Percentiles rank a stretch among this genome's conserved stretches.
These are phyloP conservation scores for Heterocephalus glaber DNA, from an alignment of 2,113 vertebrate genomes.

Conservation along the genomic window DNA sequence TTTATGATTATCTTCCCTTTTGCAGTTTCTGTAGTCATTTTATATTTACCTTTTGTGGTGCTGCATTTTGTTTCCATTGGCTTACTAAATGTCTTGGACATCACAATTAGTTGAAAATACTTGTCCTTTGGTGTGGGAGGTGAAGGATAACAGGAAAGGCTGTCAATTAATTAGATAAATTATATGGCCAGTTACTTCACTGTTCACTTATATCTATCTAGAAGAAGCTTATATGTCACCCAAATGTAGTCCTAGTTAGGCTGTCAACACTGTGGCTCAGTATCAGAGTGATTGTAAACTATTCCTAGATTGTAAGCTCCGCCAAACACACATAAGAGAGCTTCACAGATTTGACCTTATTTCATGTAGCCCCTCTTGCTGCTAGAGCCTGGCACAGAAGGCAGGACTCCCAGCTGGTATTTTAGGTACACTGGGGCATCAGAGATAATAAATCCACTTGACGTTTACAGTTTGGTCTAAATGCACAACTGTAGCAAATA, in stretches of 20 bases:
- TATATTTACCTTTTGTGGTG: neutral
- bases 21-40: neutral
- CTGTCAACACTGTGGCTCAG: constrained; percentile 14
- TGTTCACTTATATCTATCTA: neutral
- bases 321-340: neutral
- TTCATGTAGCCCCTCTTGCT: constrained; percentile 17
- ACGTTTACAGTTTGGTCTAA: constrained; percentile 75
- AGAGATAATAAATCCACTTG: constrained; percentile 71
- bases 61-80: neutral
- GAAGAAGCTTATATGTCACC: constrained; percentile 45
- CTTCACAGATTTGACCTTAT: constrained; percentile 25
- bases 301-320: constrained; percentile 36
- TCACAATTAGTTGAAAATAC: neutral
- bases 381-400: constrained; percentile 47
- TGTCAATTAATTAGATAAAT: neutral
- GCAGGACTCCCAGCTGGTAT: constrained; percentile 54
- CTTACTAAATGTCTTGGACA: neutral
- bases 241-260: neutral
- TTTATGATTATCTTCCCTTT: constrained; percentile 27
- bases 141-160: neutral
- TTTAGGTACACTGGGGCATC: constrained; percentile 39
- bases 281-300: neutral
- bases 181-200: neutral
- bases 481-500: constrained; percentile 52
- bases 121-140: neutral